Percentiles rank a stretch among this genome's conserved stretches.
Conservation (phyloP, 2,888 invertebrate genomes). For the Drosophila colorata region DNA sequence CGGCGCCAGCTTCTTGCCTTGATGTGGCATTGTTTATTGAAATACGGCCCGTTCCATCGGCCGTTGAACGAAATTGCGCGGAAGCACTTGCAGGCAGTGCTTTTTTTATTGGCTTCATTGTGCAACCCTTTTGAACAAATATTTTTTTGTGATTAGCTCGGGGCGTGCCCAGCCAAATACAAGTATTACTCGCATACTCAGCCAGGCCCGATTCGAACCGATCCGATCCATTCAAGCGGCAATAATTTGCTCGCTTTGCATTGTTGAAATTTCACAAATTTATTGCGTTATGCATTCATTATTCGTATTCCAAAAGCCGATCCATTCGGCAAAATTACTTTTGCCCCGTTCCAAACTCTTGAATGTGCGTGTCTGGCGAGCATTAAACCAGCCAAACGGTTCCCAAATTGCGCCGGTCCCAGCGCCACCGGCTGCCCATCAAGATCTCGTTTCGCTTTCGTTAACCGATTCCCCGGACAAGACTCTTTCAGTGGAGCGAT, state of each 20-base stretch:
- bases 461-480: constrained; percentile 32
- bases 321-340: constrained; percentile 46
- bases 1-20: constrained; percentile 59
- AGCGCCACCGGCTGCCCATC: constrained; percentile 55
- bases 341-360: constrained; percentile 1
- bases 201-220: constrained; percentile 20
- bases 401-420: constrained; percentile 64
- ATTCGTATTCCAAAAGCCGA: constrained; percentile 22
- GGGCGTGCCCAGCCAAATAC: constrained; percentile 48
- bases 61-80: constrained; percentile 74
- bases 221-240: constrained; percentile 67
- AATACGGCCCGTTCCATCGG: constrained; percentile 22
- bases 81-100: constrained; percentile 76
- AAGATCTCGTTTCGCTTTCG: constrained; percentile 67
- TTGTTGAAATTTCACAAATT: constrained; percentile 75
- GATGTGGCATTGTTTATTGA: constrained; percentile 65
- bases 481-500: not conserved
- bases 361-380: constrained; percentile 63
- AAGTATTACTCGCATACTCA: constrained; percentile 26
- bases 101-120: constrained; percentile 75
- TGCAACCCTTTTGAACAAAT: constrained; percentile 63
- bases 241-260: constrained; percentile 72
- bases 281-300: constrained; percentile 67
- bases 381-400: constrained; percentile 65
- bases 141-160: constrained; percentile 47